A percentile compares a stretch with the other conserved stretches of the same genome.
Conservation (phyloP, 2,797 vertebrate species). For the Aphelocoma californica region DNA sequence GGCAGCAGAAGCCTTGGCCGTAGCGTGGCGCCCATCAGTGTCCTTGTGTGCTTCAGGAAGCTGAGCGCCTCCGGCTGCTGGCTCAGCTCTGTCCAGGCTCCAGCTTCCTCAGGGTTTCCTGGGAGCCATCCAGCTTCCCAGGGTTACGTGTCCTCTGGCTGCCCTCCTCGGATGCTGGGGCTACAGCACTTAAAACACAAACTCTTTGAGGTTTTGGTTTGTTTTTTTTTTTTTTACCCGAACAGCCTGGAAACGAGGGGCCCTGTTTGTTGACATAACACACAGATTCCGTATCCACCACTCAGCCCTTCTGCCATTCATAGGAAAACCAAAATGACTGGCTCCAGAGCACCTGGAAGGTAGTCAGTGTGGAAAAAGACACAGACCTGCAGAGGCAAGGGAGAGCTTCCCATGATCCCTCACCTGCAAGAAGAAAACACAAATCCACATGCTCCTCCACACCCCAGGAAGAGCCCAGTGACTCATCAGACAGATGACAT, state of each 20-base stretch:
- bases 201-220: not conserved
- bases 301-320: not conserved
- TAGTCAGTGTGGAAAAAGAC: not conserved
- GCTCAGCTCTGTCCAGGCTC: not conserved
- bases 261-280: not conserved
- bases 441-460: not conserved
- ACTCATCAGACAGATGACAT: not conserved
- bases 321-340: not conserved
- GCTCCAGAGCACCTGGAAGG: not conserved
- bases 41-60: not conserved
- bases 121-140: constrained; percentile 36
- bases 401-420: not conserved
- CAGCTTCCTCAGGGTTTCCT: not conserved
- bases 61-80: not conserved
- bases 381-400: accelerated
- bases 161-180: not conserved
- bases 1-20: not conserved
- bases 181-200: not conserved
- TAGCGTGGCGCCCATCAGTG: not conserved
- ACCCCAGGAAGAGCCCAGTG: not conserved
- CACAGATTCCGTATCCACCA: accelerated
- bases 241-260: not conserved
- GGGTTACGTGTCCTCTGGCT: not conserved
- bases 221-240: not conserved
- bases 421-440: not conserved